phyloP scores from a whole-genome alignment of 2,797 vertebrate species.

The Enteromius fasciolatus region DNA sequence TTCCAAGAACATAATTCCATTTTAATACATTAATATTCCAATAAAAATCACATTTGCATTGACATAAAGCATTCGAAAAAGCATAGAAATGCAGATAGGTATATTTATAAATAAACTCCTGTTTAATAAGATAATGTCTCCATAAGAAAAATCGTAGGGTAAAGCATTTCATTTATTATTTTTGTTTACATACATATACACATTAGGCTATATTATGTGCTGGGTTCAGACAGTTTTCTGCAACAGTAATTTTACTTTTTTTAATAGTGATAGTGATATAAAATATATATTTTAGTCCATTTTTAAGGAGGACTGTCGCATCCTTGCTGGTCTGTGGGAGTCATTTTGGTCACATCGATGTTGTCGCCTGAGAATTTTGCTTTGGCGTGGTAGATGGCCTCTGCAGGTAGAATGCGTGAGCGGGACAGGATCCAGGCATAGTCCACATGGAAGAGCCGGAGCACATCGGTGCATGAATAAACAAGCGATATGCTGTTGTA shows the following conservation, averaged over 20 bases:
- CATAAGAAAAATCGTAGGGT: neutral
- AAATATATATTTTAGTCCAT: neutral
- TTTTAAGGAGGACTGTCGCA: conserved; percentile 62
- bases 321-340: conserved; percentile 69
- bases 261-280: conserved; percentile 1
- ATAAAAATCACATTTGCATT: neutral
- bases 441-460: conserved; percentile 73
- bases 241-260: neutral
- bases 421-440: conserved; percentile 79
- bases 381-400: conserved; percentile 64
- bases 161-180: neutral
- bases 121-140: neutral
- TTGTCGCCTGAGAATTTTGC: conserved; percentile 66
- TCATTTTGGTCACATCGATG: conserved; percentile 72
- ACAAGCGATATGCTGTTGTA: conserved; percentile 71
- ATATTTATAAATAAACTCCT: neutral
- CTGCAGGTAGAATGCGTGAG: conserved; percentile 63
- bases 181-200: neutral
- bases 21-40: neutral
- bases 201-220: neutral
- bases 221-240: neutral
- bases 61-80: neutral
- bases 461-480: conserved; percentile 77
- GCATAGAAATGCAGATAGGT: neutral
- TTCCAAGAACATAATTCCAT: neutral